phyloP scores from a whole-genome alignment of 2,888 invertebrate genomes.

The Chromoteleia sp. region DNA sequence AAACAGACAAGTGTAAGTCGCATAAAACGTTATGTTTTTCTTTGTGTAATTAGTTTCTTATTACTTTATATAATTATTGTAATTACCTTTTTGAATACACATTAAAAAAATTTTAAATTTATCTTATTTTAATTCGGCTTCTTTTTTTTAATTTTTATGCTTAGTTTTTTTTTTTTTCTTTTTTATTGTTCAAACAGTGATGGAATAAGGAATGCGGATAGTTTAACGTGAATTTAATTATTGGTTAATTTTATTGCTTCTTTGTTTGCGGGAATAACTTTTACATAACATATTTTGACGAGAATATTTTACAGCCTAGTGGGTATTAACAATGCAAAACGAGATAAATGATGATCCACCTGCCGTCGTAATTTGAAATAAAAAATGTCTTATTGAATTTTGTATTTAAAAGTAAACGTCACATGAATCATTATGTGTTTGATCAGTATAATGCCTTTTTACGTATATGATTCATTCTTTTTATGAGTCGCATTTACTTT shows the following conservation, averaged over 20 bases:
- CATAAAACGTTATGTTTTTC: no score
- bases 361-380: slow-evolving; percentile 9
- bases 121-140: no score
- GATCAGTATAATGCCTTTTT: slow-evolving; percentile 22
- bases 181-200: no score
- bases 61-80: no score
- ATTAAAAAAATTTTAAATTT: no score
- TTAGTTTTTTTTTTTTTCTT: background rate
- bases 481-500: slow-evolving; percentile 36
- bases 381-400: slow-evolving; percentile 34
- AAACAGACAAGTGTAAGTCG: no score
- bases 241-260: background rate
- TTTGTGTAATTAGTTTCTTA: no score
- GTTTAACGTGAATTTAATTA: slow-evolving; percentile 7
- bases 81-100: no score
- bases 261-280: slow-evolving; percentile 8
- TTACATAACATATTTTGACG: slow-evolving; percentile 11
- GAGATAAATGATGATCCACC: slow-evolving; percentile 18
- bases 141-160: background rate
- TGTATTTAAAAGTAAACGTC: slow-evolving; percentile 21
- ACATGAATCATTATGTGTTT: slow-evolving; percentile 33
- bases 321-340: slow-evolving; percentile 22
- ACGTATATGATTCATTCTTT: slow-evolving; percentile 29
- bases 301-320: background rate
- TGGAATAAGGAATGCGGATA: background rate